phyloP scores from a whole-genome alignment of 2,797 vertebrate genomes.

The Sciurus vulgaris region DNA sequence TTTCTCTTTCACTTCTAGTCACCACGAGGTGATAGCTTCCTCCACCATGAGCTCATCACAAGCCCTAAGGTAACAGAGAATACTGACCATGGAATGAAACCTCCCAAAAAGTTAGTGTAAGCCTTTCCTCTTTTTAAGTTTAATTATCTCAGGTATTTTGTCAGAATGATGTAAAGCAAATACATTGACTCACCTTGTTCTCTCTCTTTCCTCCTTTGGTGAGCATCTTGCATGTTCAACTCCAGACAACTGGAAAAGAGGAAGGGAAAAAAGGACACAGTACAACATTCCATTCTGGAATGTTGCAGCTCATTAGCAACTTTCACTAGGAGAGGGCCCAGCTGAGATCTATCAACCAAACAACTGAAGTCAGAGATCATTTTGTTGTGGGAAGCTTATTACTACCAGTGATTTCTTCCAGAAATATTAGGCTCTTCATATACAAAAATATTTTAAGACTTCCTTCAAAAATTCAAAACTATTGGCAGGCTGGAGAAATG shows the following conservation, averaged over 20 bases:
- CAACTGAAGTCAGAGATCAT: not conserved
- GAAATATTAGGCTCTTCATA: slow-evolving; percentile 45
- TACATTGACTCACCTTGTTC: not conserved
- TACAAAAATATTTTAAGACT: slow-evolving; percentile 65
- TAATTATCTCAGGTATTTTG: not conserved
- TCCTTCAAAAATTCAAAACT: slow-evolving; percentile 59
- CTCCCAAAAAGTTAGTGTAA: not conserved
- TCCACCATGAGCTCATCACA: not conserved
- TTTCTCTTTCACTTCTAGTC: not conserved
- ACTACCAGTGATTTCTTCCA: slow-evolving; percentile 53
- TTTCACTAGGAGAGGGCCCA: slow-evolving; percentile 40
- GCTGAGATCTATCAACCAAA: slow-evolving; percentile 65
- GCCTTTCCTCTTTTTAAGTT: not conserved
- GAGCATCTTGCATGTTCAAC: not conserved
- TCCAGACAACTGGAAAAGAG: not conserved
- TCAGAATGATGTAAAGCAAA: not conserved
- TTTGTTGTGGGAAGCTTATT: slow-evolving; percentile 56
- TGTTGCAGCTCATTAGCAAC: slow-evolving; percentile 40
- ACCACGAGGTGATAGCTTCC: not conserved
- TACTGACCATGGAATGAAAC: not conserved
- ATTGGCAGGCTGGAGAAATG: slow-evolving; percentile 56
- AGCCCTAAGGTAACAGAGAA: not conserved
- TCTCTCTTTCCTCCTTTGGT: not conserved
- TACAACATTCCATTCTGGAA: slow-evolving; percentile 13
- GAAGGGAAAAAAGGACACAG: not conserved